These are phyloP conservation scores for Gracilinanus agilis DNA, from an alignment of 2,113 vertebrate genomes.

Conservation along the genomic window DNA sequence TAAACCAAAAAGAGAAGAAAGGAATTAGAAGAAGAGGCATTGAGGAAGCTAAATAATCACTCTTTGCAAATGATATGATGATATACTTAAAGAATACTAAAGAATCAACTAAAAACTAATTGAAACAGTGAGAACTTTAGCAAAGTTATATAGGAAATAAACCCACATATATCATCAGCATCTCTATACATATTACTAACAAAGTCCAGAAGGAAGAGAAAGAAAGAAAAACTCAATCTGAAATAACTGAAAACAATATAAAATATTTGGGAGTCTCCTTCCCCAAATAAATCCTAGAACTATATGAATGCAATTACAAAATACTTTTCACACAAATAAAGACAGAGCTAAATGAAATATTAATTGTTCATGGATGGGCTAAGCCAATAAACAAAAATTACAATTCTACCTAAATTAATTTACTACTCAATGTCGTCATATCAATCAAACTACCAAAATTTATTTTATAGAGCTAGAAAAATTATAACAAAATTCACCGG, in stretches of 20 bases:
- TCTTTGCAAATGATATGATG: not conserved
- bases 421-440: not conserved
- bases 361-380: not conserved
- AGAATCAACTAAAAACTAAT: not conserved
- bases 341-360: not conserved
- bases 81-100: not conserved
- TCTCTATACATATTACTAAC: not conserved
- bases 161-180: not conserved
- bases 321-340: not conserved
- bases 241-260: not conserved
- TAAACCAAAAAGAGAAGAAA: not conserved
- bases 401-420: not conserved
- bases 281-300: not conserved
- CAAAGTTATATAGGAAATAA: not conserved
- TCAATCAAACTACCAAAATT: not conserved
- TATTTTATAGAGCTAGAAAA: not conserved
- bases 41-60: not conserved
- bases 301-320: not conserved
- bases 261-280: not conserved
- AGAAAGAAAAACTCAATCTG: not conserved
- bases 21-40: not conserved
- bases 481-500: no score
- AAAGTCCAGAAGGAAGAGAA: not conserved
- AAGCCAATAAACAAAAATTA: not conserved
- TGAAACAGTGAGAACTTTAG: not conserved